Evolutionary conservation across 92 coral and sea anemone genomes (phyloP).

Genomic region (Parazoanthus darwini): DNA sequence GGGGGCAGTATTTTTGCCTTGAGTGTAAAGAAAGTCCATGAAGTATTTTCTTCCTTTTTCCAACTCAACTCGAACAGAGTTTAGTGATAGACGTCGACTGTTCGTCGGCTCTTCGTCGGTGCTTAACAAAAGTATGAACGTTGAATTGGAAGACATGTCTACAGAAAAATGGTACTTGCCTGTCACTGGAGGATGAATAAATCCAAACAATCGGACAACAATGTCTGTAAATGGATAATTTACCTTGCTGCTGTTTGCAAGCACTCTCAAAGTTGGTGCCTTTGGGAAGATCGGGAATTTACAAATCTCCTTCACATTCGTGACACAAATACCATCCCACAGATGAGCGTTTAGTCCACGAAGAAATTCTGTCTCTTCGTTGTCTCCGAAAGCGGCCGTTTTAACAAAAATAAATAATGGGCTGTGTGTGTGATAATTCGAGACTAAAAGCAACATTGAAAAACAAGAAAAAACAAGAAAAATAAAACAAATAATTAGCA

Average conservation of each 20-base stretch:
- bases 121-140: constrained; percentile 13
- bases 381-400: background rate
- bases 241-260: background rate
- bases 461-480: background rate
- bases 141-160: constrained; percentile 1
- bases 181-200: constrained; percentile 34
- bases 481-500: background rate
- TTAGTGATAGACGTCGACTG: background rate
- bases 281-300: constrained; percentile 27
- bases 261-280: constrained; percentile 19
- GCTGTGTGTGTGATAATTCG: background rate
- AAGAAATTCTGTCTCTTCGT: background rate
- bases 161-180: constrained; percentile 44
- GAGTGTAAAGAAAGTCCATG: constrained; percentile 3
- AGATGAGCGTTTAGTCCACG: constrained; percentile 28
- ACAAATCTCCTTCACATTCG: background rate
- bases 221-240: background rate
- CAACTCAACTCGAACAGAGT: background rate
- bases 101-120: constrained; percentile 22
- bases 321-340: constrained; percentile 7
- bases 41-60: constrained; percentile 21
- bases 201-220: constrained; percentile 49
- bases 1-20: constrained; percentile 21
- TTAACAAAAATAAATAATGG: background rate
- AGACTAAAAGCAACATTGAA: background rate